A percentile compares a stretch with the other conserved stretches of the same genome.
Evolutionary conservation across 1,140 invertebrate genomes (phyloP).

Genomic region (Halotydeus destructor): DNA sequence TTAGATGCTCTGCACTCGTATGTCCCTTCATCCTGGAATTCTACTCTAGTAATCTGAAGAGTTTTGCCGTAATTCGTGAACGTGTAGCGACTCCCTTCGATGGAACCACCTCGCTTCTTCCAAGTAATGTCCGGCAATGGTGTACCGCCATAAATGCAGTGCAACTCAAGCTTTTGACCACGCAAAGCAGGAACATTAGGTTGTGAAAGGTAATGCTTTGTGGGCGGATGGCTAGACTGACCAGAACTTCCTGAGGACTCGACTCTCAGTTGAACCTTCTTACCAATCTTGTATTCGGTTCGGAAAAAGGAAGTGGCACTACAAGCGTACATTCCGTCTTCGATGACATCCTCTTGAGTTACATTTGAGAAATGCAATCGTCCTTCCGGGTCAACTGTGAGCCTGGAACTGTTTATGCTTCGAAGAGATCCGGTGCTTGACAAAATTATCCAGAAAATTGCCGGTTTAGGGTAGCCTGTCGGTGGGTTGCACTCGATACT

Average conservation of each 20-base stretch:
- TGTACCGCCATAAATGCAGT: constrained; percentile 21
- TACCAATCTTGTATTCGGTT: constrained; percentile 56
- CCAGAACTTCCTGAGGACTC: constrained; percentile 39
- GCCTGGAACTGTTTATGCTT: constrained; percentile 62
- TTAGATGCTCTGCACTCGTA: constrained; percentile 82
- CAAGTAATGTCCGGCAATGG: constrained; percentile 37
- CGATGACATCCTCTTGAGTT: constrained; percentile 53
- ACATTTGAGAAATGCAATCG: constrained; percentile 86
- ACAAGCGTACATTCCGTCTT: constrained; percentile 57
- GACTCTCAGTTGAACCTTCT: constrained; percentile 50
- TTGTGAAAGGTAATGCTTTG: constrained; percentile 55
- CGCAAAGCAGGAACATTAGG: constrained; percentile 61
- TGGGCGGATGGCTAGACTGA: constrained; percentile 51
- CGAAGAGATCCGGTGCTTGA: constrained; percentile 44
- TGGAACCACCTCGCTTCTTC: constrained; percentile 44
- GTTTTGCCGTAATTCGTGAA: constrained; percentile 76
- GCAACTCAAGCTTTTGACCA: constrained; percentile 46
- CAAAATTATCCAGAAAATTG: constrained; percentile 77
- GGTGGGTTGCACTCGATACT: constrained; percentile 68
- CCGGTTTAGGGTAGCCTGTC: constrained; percentile 79
- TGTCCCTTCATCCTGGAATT: constrained; percentile 54
- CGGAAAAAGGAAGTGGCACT: constrained; percentile 57
- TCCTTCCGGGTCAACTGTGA: constrained; percentile 81
- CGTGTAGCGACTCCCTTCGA: constrained; percentile 39
- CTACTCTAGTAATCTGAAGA: constrained; percentile 57